A percentile compares a stretch with the other conserved stretches of the same genome.
phyloP scores from a whole-genome alignment of 2,888 invertebrate species.

The Pogonocherus hispidulus region DNA sequence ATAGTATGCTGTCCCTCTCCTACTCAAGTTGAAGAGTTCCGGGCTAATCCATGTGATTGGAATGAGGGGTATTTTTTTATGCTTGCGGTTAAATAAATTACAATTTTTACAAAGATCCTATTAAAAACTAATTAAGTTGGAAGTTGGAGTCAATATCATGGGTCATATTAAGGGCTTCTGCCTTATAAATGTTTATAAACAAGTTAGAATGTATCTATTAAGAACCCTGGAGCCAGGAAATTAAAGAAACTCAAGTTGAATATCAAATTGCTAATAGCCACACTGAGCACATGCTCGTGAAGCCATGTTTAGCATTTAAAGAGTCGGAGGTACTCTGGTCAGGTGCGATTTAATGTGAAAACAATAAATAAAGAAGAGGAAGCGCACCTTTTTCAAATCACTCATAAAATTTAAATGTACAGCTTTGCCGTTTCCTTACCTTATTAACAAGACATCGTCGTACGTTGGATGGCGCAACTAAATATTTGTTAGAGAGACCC shows the following conservation, averaged over 20 bases:
- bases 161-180: too few species aligned
- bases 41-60: too few species aligned
- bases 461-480: neutral
- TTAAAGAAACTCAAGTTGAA: constrained; percentile 19
- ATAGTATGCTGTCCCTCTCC: too few species aligned
- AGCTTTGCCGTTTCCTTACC: constrained; percentile 8
- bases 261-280: constrained; percentile 22
- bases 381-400: constrained; percentile 34
- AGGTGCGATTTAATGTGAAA: constrained; percentile 36
- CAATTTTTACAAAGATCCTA: too few species aligned
- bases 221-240: constrained; percentile 8
- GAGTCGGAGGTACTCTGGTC: constrained; percentile 11
- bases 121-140: too few species aligned
- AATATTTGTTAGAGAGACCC: constrained; percentile 8
- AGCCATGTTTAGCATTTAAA: constrained; percentile 22
- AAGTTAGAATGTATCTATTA: neutral
- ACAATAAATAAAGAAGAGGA: constrained; percentile 42
- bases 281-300: constrained; percentile 20
- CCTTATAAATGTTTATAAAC: too few species aligned
- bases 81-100: too few species aligned
- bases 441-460: neutral
- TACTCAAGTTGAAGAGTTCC: too few species aligned
- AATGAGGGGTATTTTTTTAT: too few species aligned
- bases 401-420: constrained; percentile 31
- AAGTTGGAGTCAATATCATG: too few species aligned